Conservation (phyloP, 2,888 invertebrate species). For the Drosophila barbarae region DNA sequence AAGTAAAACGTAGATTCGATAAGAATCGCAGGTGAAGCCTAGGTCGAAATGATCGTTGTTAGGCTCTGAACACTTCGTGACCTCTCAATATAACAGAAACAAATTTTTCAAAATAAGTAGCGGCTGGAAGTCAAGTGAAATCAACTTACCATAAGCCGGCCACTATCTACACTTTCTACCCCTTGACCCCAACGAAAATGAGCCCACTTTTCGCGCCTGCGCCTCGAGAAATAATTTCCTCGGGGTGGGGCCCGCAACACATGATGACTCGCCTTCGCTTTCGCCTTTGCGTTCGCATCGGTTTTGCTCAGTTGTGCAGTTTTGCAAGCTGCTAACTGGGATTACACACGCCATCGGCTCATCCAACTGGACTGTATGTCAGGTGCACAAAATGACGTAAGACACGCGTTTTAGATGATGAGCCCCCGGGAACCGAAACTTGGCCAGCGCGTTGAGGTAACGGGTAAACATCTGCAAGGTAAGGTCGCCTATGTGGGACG, state of each 20-base stretch:
- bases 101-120: not conserved
- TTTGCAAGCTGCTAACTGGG: slow-evolving; percentile 43
- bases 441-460: slow-evolving; percentile 72
- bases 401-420: slow-evolving; percentile 52
- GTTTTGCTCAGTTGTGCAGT: slow-evolving; percentile 55
- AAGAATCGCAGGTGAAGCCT: not conserved
- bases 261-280: slow-evolving; percentile 31
- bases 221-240: slow-evolving; percentile 31
- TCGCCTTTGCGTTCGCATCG: slow-evolving; percentile 36
- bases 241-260: slow-evolving; percentile 54
- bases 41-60: not conserved
- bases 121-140: slow-evolving; percentile 13
- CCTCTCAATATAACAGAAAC: no score
- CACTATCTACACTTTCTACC: slow-evolving; percentile 23
- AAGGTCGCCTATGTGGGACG: slow-evolving; percentile 93
- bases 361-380: slow-evolving; percentile 34
- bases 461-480: slow-evolving; percentile 92
- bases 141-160: not conserved
- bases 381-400: slow-evolving; percentile 64
- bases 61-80: no score
- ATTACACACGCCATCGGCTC: slow-evolving; percentile 43
- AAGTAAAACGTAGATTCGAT: not conserved
- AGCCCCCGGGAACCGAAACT: slow-evolving; percentile 60
- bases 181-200: slow-evolving; percentile 5
- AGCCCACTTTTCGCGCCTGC: slow-evolving; percentile 53